phyloP scores from a whole-genome alignment of 2,113 vertebrate genomes.

The Scomber colias region DNA sequence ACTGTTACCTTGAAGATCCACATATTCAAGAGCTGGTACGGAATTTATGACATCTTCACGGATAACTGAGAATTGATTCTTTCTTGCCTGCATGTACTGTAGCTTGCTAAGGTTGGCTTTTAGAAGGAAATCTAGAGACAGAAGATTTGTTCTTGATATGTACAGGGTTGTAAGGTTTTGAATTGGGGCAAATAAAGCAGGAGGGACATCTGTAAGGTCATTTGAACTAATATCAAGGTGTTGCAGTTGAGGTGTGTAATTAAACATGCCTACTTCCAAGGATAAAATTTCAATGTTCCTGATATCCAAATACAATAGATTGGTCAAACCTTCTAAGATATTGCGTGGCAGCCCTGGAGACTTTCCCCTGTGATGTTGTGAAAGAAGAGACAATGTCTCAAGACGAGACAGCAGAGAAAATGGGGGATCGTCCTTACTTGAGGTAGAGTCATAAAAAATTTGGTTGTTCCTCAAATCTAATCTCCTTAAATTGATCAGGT shows the following conservation, averaged over 20 bases:
- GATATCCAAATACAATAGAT: slow-evolving; percentile 63
- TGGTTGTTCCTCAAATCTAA: slow-evolving; percentile 76
- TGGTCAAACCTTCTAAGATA: slow-evolving; percentile 82
- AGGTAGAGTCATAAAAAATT: background rate
- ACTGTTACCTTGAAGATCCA: slow-evolving; percentile 79
- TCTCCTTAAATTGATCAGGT: slow-evolving; percentile 67
- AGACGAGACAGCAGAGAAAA: slow-evolving; percentile 76
- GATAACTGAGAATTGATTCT: slow-evolving; percentile 74
- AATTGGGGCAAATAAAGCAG: slow-evolving; percentile 71
- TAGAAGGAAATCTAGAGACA: slow-evolving; percentile 78
- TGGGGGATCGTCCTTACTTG: slow-evolving; percentile 46
- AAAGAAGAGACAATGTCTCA: slow-evolving; percentile 54
- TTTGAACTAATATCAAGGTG: slow-evolving; percentile 80
- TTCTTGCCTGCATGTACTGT: slow-evolving; percentile 65
- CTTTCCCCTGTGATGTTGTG: slow-evolving; percentile 62
- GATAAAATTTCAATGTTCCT: slow-evolving; percentile 58
- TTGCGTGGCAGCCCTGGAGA: slow-evolving; percentile 58
- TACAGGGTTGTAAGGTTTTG: slow-evolving; percentile 73
- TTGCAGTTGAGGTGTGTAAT: slow-evolving; percentile 68
- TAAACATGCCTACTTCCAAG: slow-evolving; percentile 71
- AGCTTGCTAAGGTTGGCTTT: slow-evolving; percentile 71
- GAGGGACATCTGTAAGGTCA: slow-evolving; percentile 48
- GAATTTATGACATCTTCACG: slow-evolving; percentile 36
- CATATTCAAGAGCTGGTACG: slow-evolving; percentile 67
- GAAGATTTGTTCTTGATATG: slow-evolving; percentile 62